These are phyloP conservation scores for Melieria picta DNA, from an alignment of 2,888 invertebrate species.

Conservation along the genomic window DNA sequence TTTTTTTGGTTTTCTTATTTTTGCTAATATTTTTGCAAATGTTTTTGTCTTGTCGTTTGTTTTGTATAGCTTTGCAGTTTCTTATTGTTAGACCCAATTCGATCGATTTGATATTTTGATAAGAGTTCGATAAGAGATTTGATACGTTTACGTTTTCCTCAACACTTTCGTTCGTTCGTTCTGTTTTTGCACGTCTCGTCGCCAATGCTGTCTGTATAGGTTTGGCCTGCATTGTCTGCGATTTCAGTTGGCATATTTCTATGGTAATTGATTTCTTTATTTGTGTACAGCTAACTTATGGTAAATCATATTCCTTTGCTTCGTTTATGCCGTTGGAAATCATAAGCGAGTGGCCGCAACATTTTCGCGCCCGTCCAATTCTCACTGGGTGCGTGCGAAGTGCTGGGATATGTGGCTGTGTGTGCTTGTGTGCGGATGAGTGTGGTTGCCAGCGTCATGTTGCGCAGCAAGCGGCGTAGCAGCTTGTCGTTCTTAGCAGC, in stretches of 20 bases:
- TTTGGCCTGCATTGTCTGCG: neutral
- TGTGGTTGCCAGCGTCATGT: too few relatives aligned
- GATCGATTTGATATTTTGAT: slow-evolving; percentile 28
- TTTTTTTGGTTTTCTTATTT: neutral
- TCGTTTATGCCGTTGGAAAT: neutral
- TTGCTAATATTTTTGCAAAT: neutral
- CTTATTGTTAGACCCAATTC: slow-evolving; percentile 21
- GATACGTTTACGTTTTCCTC: slow-evolving; percentile 28
- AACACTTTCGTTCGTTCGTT: slow-evolving; percentile 3
- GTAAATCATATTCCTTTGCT: slow-evolving; percentile 7
- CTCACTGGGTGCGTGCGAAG: too few relatives aligned
- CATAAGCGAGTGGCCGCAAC: neutral
- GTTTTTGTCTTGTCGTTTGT: neutral
- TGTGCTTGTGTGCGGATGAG: too few relatives aligned
- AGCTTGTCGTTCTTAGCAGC: too few relatives aligned
- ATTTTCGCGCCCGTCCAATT: neutral
- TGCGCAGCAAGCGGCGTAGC: too few relatives aligned
- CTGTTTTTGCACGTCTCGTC: slow-evolving; percentile 7
- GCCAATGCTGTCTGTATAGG: neutral
- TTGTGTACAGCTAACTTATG: slow-evolving; percentile 19
- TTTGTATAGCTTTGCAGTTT: neutral
- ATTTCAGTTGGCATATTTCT: neutral
- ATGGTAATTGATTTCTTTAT: slow-evolving; percentile 1
- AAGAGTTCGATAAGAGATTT: slow-evolving; percentile 31
- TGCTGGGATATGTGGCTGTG: too few relatives aligned